Evolutionary conservation across 2,888 invertebrate species (phyloP).

Genomic region (Chrysotoxum bicinctum): DNA sequence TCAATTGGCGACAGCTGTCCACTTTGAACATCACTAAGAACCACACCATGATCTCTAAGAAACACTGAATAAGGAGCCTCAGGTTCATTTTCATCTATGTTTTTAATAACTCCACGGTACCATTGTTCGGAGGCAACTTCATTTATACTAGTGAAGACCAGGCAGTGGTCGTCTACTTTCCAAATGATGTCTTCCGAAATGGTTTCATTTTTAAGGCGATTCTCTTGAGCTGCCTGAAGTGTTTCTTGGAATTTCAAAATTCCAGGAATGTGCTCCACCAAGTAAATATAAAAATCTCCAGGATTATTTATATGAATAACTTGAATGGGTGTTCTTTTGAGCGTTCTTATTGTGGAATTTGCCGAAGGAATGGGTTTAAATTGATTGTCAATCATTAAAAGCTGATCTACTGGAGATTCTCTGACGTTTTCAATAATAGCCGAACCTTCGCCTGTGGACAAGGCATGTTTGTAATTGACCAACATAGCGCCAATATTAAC

Average conservation of each 20-base stretch:
- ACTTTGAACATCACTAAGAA: slow-evolving; percentile 82
- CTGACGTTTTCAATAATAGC: slow-evolving; percentile 15
- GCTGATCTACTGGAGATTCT: not conserved
- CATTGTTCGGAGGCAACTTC: slow-evolving; percentile 84
- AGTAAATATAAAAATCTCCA: slow-evolving; percentile 84
- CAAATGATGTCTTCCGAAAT: slow-evolving; percentile 78
- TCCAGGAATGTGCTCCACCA: slow-evolving; percentile 82
- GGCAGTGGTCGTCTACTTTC: slow-evolving; percentile 83
- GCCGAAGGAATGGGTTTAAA: slow-evolving; percentile 15
- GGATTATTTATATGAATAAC: slow-evolving; percentile 83
- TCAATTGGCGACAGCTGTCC: slow-evolving; percentile 83
- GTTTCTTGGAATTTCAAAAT: slow-evolving; percentile 82
- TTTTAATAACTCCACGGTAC: slow-evolving; percentile 83
- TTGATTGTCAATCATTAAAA: not conserved
- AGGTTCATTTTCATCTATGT: slow-evolving; percentile 74
- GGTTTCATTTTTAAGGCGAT: slow-evolving; percentile 3
- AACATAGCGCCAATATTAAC: slow-evolving; percentile 83
- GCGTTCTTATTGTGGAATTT: slow-evolving; percentile 4
- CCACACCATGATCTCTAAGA: slow-evolving; percentile 86
- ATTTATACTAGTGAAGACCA: slow-evolving; percentile 81
- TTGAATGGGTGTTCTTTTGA: slow-evolving; percentile 77
- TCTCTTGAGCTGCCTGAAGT: slow-evolving; percentile 81
- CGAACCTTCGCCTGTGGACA: slow-evolving; percentile 81
- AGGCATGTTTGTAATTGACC: slow-evolving; percentile 82
- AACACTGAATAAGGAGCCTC: slow-evolving; percentile 82